These are phyloP conservation scores for Anisognathus igniventris DNA, from an alignment of 2,797 vertebrate genomes.

Conservation along the genomic window DNA sequence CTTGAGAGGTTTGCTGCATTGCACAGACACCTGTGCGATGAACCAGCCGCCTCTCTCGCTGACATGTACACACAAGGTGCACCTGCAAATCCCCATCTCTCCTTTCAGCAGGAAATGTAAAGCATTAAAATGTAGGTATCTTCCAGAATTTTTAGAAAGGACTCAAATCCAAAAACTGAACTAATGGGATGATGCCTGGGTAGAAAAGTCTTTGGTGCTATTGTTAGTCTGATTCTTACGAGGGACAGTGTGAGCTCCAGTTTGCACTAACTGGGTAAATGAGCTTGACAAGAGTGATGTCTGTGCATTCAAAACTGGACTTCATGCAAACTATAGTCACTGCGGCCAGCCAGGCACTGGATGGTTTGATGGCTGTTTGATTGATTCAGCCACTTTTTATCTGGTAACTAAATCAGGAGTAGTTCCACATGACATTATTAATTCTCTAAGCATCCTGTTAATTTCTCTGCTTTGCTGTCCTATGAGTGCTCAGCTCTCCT, in stretches of 20 bases:
- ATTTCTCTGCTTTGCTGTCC: neutral
- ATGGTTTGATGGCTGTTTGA: neutral
- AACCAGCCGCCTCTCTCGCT: rapidly evolving
- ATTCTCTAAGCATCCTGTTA: neutral
- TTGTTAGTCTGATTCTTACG: neutral
- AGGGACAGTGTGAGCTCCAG: neutral
- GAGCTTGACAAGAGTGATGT: neutral
- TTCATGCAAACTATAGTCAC: neutral
- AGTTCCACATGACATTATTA: neutral
- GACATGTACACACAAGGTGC: neutral
- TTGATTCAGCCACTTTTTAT: neutral
- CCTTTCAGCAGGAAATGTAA: neutral
- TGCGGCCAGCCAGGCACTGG: neutral
- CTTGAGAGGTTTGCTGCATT: neutral
- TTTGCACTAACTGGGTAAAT: neutral
- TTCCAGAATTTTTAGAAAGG: neutral
- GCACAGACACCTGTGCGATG: rapidly evolving
- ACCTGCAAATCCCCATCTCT: neutral
- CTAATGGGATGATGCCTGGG: neutral
- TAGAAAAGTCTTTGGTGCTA: neutral
- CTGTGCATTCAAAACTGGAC: neutral
- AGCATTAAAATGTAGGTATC: neutral
- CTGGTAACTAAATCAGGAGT: neutral
- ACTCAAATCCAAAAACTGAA: neutral
- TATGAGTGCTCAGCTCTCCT: neutral